Conservation (phyloP, 2,888 invertebrate species). For the Schizaphis graminum region DNA sequence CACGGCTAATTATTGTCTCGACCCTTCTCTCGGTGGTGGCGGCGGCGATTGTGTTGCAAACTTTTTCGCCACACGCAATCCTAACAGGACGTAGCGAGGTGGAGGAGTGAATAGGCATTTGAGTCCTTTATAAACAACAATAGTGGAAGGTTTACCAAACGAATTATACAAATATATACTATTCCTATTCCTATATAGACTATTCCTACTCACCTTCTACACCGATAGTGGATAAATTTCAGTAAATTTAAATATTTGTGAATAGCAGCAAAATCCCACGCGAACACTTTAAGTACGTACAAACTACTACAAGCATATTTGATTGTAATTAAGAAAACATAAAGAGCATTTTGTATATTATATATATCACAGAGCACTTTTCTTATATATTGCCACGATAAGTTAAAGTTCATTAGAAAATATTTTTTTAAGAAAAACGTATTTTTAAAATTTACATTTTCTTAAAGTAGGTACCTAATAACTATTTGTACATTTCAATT, state of each 20-base stretch:
- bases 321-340: neutral
- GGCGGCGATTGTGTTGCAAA: conserved; percentile 3
- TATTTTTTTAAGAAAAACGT: too few species aligned
- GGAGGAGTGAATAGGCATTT: neutral
- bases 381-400: neutral
- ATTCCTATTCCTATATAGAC: neutral
- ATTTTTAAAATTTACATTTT: too few species aligned
- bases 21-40: neutral
- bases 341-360: neutral
- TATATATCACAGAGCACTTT: neutral
- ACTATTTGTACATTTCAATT: too few species aligned
- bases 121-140: conserved; percentile 42
- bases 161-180: conserved; percentile 8
- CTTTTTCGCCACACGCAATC: conserved; percentile 34
- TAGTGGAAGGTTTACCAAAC: conserved; percentile 32
- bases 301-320: neutral
- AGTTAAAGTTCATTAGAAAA: too few species aligned
- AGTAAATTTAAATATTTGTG: conserved; percentile 27
- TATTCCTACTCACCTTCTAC: neutral
- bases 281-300: neutral
- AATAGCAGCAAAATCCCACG: neutral
- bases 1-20: conserved; percentile 56
- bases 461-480: too few species aligned
- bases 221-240: neutral
- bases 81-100: neutral